These are phyloP conservation scores for Hystrix brachyura DNA, from an alignment of 2,113 vertebrate genomes.

Conservation along the genomic window DNA sequence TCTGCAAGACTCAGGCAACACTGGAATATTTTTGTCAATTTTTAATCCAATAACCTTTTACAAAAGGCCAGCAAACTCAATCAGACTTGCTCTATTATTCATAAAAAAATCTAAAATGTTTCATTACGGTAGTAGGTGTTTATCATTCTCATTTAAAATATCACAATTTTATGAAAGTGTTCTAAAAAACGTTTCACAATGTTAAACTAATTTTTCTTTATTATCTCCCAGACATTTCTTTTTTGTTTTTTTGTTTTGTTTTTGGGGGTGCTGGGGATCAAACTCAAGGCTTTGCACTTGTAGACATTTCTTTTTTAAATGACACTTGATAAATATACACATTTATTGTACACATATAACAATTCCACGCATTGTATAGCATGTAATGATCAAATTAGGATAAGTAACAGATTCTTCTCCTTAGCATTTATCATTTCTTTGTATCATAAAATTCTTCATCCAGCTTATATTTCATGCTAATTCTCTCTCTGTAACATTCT, in stretches of 20 bases:
- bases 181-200: not conserved
- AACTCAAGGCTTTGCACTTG: too few species aligned
- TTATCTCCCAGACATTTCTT: not conserved
- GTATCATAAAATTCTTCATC: not conserved
- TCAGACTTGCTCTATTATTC: not conserved
- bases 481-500: not conserved
- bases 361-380: too few species aligned
- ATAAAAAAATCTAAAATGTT: constrained; percentile 38
- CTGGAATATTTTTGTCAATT: not conserved
- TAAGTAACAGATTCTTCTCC: not conserved
- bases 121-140: not conserved
- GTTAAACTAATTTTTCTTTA: not conserved
- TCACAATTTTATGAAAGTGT: not conserved
- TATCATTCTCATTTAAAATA: constrained; percentile 15
- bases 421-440: not conserved
- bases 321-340: not conserved
- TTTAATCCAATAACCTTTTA: not conserved
- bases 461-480: not conserved
- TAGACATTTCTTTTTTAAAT: not conserved
- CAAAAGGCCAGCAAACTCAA: constrained; percentile 18
- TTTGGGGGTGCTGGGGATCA: too few species aligned
- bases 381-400: not conserved
- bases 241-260: too few species aligned
- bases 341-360: not conserved
- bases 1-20: not conserved